phyloP scores from a whole-genome alignment of 1,140 invertebrate genomes.

The Tyrophagus putrescentiae region DNA sequence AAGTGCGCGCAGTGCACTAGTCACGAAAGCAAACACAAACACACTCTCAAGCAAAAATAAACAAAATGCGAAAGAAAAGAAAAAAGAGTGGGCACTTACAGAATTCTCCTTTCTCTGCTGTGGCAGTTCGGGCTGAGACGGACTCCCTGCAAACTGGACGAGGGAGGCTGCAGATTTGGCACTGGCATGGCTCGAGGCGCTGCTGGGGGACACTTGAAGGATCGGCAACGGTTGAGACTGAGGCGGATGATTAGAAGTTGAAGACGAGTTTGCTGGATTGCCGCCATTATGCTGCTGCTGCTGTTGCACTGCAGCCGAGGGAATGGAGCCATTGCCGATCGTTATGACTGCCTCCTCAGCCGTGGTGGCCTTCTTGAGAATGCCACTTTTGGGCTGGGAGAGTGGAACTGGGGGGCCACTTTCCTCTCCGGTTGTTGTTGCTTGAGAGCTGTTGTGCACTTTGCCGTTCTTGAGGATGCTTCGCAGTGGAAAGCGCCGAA shows the following conservation, averaged over 20 bases:
- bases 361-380: background rate
- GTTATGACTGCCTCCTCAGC: background rate
- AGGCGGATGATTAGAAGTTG: too few species aligned
- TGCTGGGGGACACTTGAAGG: background rate
- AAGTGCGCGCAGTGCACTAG: too few species aligned
- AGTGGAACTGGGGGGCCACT: background rate
- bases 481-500: background rate
- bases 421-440: background rate
- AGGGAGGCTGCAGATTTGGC: slow-evolving; percentile 1
- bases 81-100: background rate
- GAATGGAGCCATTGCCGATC: background rate
- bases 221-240: background rate
- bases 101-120: too few species aligned
- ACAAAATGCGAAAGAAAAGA: too few species aligned
- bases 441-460: background rate
- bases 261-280: too few species aligned
- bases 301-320: too few species aligned
- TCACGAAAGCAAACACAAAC: too few species aligned
- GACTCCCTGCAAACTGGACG: background rate
- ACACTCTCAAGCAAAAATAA: too few species aligned
- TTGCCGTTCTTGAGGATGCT: slow-evolving; percentile 10
- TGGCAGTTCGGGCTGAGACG: background rate
- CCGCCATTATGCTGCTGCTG: too few species aligned
- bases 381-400: background rate
- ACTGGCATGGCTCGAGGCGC: background rate